Evolutionary conservation across 2,888 invertebrate genomes (phyloP).

Genomic region (Andrena chrysosceles): DNA sequence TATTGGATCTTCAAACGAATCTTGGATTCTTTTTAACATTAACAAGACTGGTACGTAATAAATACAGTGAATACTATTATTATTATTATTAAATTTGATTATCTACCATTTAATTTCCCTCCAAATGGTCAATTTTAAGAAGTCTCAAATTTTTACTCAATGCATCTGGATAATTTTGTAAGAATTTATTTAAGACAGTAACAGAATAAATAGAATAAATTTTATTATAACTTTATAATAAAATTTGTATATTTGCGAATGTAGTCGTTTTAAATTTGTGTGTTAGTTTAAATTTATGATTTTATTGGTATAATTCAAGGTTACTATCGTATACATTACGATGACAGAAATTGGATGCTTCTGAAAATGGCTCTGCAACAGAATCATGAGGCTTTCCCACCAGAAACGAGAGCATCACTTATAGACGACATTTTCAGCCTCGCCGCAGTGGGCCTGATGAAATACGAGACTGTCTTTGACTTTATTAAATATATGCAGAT

Average conservation of each 20-base stretch:
- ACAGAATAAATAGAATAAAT: background rate
- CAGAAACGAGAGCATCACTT: slow-evolving; percentile 86
- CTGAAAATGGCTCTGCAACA: slow-evolving; percentile 76
- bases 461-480: slow-evolving; percentile 85
- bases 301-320: slow-evolving; percentile 73
- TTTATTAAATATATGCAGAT: slow-evolving; percentile 85
- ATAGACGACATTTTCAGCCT: slow-evolving; percentile 86
- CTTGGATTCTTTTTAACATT: slow-evolving; percentile 80
- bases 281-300: background rate
- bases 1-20: slow-evolving; percentile 48
- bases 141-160: no score
- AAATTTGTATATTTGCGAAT: background rate
- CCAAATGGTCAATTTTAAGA: no score
- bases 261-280: background rate
- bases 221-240: background rate
- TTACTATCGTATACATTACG: slow-evolving; percentile 82
- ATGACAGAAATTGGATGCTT: slow-evolving; percentile 77
- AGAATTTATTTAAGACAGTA: background rate
- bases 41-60: slow-evolving; percentile 74
- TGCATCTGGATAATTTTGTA: background rate
- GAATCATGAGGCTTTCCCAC: slow-evolving; percentile 82
- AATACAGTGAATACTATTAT: background rate
- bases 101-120: no score
- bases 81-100: background rate
- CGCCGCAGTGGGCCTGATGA: slow-evolving; percentile 83